Conservation (phyloP, 2,113 vertebrate species). For the Heptranchias perlo region DNA sequence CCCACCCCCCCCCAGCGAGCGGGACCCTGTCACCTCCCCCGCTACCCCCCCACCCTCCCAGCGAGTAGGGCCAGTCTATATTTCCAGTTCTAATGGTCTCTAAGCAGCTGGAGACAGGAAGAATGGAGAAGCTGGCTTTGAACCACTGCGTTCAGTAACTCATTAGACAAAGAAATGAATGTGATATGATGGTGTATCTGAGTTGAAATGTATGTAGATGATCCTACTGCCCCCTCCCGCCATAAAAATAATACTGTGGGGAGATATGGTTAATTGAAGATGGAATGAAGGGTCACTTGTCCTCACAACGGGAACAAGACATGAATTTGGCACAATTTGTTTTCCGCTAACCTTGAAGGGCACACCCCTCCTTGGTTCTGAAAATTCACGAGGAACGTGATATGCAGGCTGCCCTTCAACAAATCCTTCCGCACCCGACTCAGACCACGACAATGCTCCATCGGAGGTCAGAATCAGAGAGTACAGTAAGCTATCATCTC, state of each 20-base stretch:
- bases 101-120: no score
- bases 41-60: not conserved
- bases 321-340: not conserved
- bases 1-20: not conserved
- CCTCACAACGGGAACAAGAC: not conserved
- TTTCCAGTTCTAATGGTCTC: not conserved
- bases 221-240: not conserved
- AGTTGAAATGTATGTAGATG: not conserved
- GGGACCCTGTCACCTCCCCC: not conserved
- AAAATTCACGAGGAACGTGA: not conserved
- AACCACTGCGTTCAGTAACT: not conserved
- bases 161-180: not conserved
- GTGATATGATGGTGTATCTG: not conserved
- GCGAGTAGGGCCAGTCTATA: not conserved
- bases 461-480: conserved; percentile 31
- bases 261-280: not conserved
- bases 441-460: conserved; percentile 3
- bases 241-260: not conserved
- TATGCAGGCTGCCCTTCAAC: conserved; percentile 17
- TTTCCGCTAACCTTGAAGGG: conserved; percentile 34
- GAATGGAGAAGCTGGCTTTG: not conserved
- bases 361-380: conserved; percentile 30
- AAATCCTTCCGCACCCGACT: conserved; percentile 20
- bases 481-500: conserved; percentile 30
- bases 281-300: not conserved